phyloP scores from a whole-genome alignment of 2,113 vertebrate species.

The Jacana jacana region DNA sequence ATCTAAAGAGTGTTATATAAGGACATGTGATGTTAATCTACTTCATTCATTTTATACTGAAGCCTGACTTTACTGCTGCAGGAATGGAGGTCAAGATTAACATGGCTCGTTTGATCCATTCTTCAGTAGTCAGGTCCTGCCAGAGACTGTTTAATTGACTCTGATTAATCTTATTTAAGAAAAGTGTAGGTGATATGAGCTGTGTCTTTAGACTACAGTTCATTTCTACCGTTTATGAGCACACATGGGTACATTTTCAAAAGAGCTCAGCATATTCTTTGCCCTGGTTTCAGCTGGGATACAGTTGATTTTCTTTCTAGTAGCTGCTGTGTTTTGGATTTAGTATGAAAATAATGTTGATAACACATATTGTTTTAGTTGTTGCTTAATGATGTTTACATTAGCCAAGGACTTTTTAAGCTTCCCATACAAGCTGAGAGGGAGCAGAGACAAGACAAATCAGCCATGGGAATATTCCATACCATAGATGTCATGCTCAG shows the following conservation, averaged over 20 bases:
- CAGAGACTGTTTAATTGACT: neutral
- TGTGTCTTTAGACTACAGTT: neutral
- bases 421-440: neutral
- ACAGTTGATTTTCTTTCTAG: neutral
- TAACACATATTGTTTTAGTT: neutral
- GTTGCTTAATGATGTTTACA: neutral
- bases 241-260: neutral
- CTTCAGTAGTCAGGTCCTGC: neutral
- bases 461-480: neutral
- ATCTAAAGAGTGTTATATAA: neutral
- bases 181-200: neutral
- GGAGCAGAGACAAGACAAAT: neutral
- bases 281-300: neutral
- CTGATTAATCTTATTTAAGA: neutral
- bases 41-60: neutral
- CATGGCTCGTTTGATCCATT: neutral
- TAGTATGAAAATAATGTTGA: neutral
- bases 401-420: neutral
- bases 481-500: neutral
- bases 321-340: neutral
- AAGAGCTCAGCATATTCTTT: neutral
- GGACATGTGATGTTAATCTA: neutral
- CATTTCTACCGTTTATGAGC: neutral
- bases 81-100: neutral
- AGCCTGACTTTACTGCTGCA: neutral